Conservation (phyloP, 2,113 vertebrate genomes). For the Trogon surrucura region DNA sequence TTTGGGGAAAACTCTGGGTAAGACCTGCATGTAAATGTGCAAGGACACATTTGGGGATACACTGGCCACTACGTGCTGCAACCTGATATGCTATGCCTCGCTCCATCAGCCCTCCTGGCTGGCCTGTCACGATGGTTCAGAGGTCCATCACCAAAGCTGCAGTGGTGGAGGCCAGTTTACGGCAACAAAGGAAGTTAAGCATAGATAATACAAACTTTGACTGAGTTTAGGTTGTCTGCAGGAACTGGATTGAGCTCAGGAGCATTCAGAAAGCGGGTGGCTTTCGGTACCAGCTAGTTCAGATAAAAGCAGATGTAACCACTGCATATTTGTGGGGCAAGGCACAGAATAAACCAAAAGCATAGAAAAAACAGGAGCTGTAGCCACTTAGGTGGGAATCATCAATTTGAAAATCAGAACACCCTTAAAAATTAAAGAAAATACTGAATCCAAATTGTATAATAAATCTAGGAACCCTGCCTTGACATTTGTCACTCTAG, state of each 20-base stretch:
- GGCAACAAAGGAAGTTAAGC: not conserved
- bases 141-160: not conserved
- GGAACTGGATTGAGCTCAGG: not conserved
- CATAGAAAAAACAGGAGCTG: not conserved
- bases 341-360: constrained; percentile 31
- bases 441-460: not conserved
- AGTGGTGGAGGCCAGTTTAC: not conserved
- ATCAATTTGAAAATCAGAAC: not conserved
- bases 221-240: not conserved
- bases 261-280: not conserved
- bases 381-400: not conserved
- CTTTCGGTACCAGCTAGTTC: not conserved
- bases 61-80: not conserved
- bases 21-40: constrained; percentile 41
- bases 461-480: not conserved
- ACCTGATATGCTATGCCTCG: not conserved
- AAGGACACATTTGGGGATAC: not conserved
- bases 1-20: constrained; percentile 5
- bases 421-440: not conserved
- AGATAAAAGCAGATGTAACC: not conserved
- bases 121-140: not conserved
- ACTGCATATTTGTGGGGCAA: not conserved
- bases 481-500: not conserved
- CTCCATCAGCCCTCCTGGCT: not conserved
- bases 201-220: not conserved